Base-by-base conservation (phyloP, 2,113 vertebrate genomes). In the Petrocephalus zakoni region DNA sequence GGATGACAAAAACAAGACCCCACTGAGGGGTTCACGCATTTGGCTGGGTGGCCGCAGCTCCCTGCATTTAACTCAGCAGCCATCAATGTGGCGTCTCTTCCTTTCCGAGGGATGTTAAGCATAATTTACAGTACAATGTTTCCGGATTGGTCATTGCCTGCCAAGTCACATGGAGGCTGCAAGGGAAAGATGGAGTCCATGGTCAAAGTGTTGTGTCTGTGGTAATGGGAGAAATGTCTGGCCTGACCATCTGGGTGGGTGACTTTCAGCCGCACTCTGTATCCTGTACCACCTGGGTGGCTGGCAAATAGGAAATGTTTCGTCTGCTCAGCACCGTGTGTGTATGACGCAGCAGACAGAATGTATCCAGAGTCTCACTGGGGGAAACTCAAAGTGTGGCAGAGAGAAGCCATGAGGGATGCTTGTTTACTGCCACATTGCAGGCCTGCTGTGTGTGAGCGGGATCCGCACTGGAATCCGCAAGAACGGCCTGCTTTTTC, bases 1-100 rank as follows among this genome's bases (percentile, higher is more conserved):
- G 94, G 92, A 94, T 95, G 95, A 96, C 95, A 96, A 95, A 95
- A 96, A 95, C 93, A 94, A 94, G 95, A 95, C 95, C 94, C 95
- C 94, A 94, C 90, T 95, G 96, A 95, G 95, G 94, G 93, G 91
- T 94, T 95, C 93, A 94, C 93, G 95, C 96, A 94, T 93, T 95
- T 95, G 92, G 90, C 91, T 92, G 96, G 94, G 95, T 29, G 4
- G 29, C 10, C 9, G 25, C 52, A 25, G 51, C 17, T 37, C 53
- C 29, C 51, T 9, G 85, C 52, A 52, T 52, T 5, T 21, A 13
- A 52, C 82, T 52, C 47, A 52, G 49, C 47, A 29, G 49, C 82
- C 22, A 11, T 85, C 11, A 11, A 49, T 22, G 0, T 15, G 49
- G 10, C 49, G 46, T 49, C 47, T 51, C 82, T 85, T 52, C 49